Conservation (phyloP, 2,113 vertebrate genomes). For the Jaculus jaculus region DNA sequence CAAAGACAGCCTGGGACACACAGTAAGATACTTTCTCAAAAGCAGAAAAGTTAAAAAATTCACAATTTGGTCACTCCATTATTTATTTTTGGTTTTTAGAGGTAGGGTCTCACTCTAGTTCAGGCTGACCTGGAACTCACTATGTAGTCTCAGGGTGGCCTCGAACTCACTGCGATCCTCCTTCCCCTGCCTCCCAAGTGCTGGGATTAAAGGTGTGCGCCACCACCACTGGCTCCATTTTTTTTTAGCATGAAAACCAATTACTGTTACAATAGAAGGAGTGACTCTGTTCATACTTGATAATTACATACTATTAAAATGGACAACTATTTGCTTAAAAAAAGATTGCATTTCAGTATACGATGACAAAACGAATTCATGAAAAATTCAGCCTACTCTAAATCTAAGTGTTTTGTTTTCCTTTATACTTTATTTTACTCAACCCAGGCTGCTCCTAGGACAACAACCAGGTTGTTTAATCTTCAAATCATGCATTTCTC, state of each 20-base stretch:
- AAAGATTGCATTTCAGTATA: background rate
- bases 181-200: too few species aligned
- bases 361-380: background rate
- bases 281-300: background rate
- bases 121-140: too few species aligned
- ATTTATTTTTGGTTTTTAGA: too few species aligned
- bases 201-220: too few species aligned
- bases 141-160: too few species aligned
- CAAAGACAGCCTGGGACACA: background rate
- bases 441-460: background rate
- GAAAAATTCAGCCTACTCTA: constrained; percentile 11
- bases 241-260: background rate
- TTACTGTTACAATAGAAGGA: constrained; percentile 31
- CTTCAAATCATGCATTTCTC: background rate
- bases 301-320: background rate
- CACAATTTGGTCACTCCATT: too few species aligned
- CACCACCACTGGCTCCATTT: background rate
- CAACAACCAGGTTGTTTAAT: background rate
- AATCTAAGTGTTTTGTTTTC: constrained; percentile 21
- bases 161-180: too few species aligned
- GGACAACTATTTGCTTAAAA: constrained; percentile 9
- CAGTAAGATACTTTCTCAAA: background rate
- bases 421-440: background rate
- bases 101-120: too few species aligned
- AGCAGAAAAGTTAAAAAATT: background rate